A percentile compares a stretch with the other conserved stretches of the same genome.
These are phyloP conservation scores for Hedya salicella DNA, from an alignment of 2,888 invertebrate species.

Conservation along the genomic window DNA sequence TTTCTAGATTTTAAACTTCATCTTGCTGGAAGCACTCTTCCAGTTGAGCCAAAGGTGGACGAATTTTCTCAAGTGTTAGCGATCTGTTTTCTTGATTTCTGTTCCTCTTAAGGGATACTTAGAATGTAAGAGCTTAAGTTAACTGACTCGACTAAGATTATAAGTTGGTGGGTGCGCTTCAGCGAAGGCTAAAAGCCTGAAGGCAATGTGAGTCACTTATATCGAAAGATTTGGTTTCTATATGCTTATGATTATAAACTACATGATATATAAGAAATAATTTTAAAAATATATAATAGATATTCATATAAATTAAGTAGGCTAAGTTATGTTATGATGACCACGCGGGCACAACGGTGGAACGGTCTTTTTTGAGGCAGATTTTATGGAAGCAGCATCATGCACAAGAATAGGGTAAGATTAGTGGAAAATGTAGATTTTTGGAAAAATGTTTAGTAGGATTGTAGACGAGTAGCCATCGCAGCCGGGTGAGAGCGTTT, in stretches of 20 bases:
- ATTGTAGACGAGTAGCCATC: conserved; percentile 61
- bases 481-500: conserved; percentile 74
- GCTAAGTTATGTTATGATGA: conserved; percentile 57
- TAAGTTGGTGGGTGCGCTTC: not conserved
- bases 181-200: conserved; percentile 45
- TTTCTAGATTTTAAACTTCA: too few relatives aligned
- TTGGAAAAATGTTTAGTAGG: conserved; percentile 83
- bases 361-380: conserved; percentile 45
- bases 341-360: conserved; percentile 80
- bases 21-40: too few relatives aligned
- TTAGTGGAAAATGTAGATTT: conserved; percentile 79
- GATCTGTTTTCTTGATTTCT: not conserved
- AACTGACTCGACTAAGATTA: not conserved
- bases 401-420: conserved; percentile 75
- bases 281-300: conserved; percentile 53
- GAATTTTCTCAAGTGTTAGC: too few relatives aligned
- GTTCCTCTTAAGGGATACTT: conserved; percentile 7
- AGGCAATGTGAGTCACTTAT: conserved; percentile 77
- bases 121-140: conserved; percentile 8
- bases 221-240: conserved; percentile 68
- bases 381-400: conserved; percentile 62
- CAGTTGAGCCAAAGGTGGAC: too few relatives aligned
- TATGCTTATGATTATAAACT: conserved; percentile 78
- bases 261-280: conserved; percentile 58
- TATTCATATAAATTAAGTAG: conserved; percentile 51